These are phyloP conservation scores for Austrofundulus limnaeus DNA, from an alignment of 2,113 vertebrate genomes.

Conservation along the genomic window DNA sequence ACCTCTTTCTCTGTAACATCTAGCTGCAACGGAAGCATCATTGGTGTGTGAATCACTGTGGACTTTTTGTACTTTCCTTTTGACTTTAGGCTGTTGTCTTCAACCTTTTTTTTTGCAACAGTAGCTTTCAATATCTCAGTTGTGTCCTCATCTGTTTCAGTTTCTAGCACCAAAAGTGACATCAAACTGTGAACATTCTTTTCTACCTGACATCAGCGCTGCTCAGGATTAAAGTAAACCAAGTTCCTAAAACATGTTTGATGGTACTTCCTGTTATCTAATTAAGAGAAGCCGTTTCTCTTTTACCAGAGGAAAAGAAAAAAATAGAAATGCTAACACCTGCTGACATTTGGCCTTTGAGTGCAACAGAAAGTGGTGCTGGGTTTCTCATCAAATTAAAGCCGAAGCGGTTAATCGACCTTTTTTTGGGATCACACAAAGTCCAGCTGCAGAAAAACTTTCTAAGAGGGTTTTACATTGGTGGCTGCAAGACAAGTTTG, in stretches of 20 bases:
- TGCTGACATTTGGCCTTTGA: background rate
- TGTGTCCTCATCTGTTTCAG: slow-evolving; percentile 34
- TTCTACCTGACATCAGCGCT: slow-evolving; percentile 26
- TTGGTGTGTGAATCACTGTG: slow-evolving; percentile 9
- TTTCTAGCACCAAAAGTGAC: slow-evolving; percentile 26
- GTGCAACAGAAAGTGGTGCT: background rate
- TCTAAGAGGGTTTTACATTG: no score
- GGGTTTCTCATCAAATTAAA: background rate
- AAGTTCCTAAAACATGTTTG: slow-evolving; percentile 1
- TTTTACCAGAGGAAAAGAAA: slow-evolving; percentile 1
- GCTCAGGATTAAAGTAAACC: slow-evolving; percentile 28
- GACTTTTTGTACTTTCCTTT: slow-evolving; percentile 33
- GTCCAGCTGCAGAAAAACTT: background rate
- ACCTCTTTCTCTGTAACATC: no score
- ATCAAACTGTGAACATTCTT: slow-evolving; percentile 24
- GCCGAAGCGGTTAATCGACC: background rate
- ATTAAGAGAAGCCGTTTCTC: slow-evolving; percentile 3
- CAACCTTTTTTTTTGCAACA: slow-evolving; percentile 6
- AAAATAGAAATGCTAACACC: background rate
- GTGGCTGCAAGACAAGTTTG: no score
- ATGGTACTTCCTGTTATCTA: slow-evolving; percentile 7
- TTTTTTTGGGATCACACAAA: background rate
- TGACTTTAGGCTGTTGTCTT: slow-evolving; percentile 8
- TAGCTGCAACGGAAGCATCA: slow-evolving; percentile 16
- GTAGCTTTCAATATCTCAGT: slow-evolving; percentile 31